These are phyloP conservation scores for Protomyctophum bolini DNA, from an alignment of 2,113 vertebrate species.

Conservation along the genomic window DNA sequence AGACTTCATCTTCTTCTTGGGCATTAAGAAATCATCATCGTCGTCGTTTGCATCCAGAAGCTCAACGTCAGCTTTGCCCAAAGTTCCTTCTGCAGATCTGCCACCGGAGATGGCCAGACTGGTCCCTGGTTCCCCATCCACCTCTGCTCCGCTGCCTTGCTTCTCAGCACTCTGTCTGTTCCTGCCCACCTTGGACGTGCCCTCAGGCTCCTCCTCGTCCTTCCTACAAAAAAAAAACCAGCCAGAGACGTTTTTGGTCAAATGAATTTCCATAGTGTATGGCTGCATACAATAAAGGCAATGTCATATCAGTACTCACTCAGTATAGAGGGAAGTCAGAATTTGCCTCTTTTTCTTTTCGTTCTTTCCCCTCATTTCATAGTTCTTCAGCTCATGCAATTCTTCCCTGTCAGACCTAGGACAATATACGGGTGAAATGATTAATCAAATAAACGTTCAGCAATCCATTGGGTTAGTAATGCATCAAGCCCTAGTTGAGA, in stretches of 20 bases:
- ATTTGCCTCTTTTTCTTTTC: conserved; percentile 80
- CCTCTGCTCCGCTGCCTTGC: conserved; percentile 27
- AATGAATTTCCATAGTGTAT: neutral
- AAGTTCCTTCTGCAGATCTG: conserved; percentile 19
- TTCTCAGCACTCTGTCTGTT: conserved; percentile 55
- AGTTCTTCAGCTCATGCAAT: conserved; percentile 79
- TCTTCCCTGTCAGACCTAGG: conserved; percentile 87
- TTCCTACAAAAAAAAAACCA: conserved; percentile 52
- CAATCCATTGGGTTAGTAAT: too few species aligned
- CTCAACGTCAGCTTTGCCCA: conserved; percentile 19
- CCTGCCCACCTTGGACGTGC: conserved; percentile 68
- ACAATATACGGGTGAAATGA: neutral
- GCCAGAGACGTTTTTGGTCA: neutral
- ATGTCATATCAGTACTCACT: conserved; percentile 71
- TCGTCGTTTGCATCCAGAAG: conserved; percentile 27
- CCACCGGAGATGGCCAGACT: neutral
- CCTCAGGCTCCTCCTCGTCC: conserved; percentile 42
- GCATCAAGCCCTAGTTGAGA: too few species aligned
- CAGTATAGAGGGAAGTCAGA: conserved; percentile 78
- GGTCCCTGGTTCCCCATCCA: neutral
- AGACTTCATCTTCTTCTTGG: conserved; percentile 59
- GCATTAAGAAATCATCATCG: conserved; percentile 65
- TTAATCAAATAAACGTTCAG: too few species aligned
- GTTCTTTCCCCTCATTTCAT: conserved; percentile 81
- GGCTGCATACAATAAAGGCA: neutral